phyloP scores from a whole-genome alignment of 2,113 vertebrate genomes.

The Engraulis encrasicolus region DNA sequence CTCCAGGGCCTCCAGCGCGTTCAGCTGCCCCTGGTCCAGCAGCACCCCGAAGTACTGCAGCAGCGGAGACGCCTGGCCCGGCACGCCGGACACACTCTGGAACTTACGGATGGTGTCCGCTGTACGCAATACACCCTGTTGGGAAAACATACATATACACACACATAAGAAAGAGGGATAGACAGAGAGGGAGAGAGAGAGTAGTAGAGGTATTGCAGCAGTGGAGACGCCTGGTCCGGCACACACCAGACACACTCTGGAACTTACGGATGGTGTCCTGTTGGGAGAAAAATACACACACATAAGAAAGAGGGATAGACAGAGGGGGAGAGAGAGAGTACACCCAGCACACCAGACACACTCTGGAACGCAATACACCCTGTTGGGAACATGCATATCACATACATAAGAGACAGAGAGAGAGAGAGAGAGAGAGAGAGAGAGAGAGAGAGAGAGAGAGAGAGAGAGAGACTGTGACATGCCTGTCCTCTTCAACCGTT shows the following conservation, averaged over 20 bases:
- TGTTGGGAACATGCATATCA: conserved; percentile 53
- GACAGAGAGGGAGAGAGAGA: background rate
- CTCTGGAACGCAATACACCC: conserved; percentile 87
- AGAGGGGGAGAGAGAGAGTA: too few species aligned
- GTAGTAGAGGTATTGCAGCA: background rate
- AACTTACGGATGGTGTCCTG: conserved; percentile 88
- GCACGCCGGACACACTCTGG: conserved; percentile 87
- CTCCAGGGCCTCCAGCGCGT: conserved; percentile 90
- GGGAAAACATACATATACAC: too few species aligned
- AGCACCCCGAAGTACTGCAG: conserved; percentile 93
- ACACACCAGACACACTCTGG: conserved; percentile 62
- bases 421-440: too few species aligned
- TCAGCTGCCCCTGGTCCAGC: conserved; percentile 90
- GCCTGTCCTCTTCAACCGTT: background rate
- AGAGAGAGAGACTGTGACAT: too few species aligned
- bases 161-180: background rate
- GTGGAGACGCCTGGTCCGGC: too few species aligned
- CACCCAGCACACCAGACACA: too few species aligned
- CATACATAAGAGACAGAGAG: too few species aligned
- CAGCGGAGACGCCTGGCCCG: conserved; percentile 88
- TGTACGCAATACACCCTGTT: conserved; percentile 86
- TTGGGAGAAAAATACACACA: too few species aligned
- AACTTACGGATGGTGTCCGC: conserved; percentile 89
- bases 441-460: too few species aligned
- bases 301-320: too few species aligned